Percentiles rank a stretch among this genome's conserved stretches.
These are phyloP conservation scores for Gyrodactylus bullatarudis DNA, from an alignment of 1,140 invertebrate genomes.

Conservation along the genomic window DNA sequence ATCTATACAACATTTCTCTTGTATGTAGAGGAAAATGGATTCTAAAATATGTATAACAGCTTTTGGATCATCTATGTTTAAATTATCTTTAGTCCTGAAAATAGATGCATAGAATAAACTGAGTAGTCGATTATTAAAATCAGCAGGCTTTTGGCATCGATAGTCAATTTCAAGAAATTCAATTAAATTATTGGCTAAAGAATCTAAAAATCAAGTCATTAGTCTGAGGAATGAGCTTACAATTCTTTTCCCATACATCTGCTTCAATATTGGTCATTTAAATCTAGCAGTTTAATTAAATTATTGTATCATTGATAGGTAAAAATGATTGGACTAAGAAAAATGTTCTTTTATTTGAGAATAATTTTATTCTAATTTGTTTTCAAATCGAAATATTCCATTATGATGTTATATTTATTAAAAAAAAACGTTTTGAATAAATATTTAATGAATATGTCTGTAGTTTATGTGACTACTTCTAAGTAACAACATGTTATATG, in stretches of 20 bases:
- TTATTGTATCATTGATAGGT: too few relatives aligned
- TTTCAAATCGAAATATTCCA: too few relatives aligned
- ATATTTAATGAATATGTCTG: too few relatives aligned
- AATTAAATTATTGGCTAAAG: background rate
- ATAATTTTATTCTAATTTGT: too few relatives aligned
- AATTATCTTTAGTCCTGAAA: background rate
- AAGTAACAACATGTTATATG: too few relatives aligned
- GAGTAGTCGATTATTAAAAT: background rate
- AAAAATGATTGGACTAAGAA: too few relatives aligned
- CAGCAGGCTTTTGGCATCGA: background rate
- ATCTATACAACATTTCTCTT: background rate
- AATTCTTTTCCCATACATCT: background rate
- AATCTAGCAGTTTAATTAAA: too few relatives aligned
- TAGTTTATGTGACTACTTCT: too few relatives aligned
- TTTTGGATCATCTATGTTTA: background rate
- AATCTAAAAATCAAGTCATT: background rate
- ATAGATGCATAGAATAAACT: background rate
- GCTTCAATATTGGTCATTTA: background rate
- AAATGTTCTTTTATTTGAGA: too few relatives aligned
- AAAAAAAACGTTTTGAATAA: too few relatives aligned
- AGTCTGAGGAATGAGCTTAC: background rate
- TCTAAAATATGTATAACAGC: background rate
- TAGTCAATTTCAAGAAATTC: background rate
- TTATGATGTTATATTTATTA: too few relatives aligned
- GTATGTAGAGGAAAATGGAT: background rate